Percentiles rank a stretch among this genome's conserved stretches.
Evolutionary conservation across 2,888 invertebrate species (phyloP).

Genomic region (Pogonocherus hispidulus): DNA sequence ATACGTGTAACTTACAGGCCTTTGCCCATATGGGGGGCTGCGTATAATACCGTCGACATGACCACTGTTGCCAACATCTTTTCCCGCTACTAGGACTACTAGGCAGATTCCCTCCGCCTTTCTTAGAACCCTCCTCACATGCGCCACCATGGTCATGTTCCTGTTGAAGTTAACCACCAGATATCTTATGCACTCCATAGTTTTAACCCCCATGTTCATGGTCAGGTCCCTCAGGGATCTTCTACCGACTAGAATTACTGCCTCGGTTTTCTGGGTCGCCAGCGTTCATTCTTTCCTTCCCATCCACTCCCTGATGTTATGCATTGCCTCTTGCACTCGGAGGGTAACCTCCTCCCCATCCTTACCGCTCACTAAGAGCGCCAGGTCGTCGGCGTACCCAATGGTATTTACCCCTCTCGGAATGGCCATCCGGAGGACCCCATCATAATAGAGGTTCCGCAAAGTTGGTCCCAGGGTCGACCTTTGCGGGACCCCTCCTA

Average conservation of each 20-base stretch:
- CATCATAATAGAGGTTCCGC: no score
- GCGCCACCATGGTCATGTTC: neutral
- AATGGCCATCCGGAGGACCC: neutral
- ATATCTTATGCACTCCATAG: neutral
- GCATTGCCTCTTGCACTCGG: neutral
- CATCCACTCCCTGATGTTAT: neutral
- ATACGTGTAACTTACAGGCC: neutral
- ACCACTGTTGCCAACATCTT: neutral
- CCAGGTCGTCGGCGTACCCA: constrained; percentile 31
- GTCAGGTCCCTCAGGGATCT: neutral
- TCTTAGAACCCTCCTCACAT: neutral
- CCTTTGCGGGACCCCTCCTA: no score
- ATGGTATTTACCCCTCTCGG: neutral
- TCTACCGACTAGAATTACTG: constrained; percentile 10
- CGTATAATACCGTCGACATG: neutral
- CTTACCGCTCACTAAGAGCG: constrained; percentile 1
- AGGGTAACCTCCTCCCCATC: neutral
- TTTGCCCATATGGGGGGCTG: constrained; percentile 13
- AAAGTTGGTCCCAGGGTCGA: constrained; percentile 20
- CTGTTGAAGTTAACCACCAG: neutral
- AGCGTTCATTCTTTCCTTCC: neutral
- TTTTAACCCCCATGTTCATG: neutral
- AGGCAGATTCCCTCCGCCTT: neutral
- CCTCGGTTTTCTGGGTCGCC: constrained; percentile 20
- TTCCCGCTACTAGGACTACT: neutral